phyloP scores from a whole-genome alignment of 2,888 invertebrate species.

The Listrodromus nycthemerus region DNA sequence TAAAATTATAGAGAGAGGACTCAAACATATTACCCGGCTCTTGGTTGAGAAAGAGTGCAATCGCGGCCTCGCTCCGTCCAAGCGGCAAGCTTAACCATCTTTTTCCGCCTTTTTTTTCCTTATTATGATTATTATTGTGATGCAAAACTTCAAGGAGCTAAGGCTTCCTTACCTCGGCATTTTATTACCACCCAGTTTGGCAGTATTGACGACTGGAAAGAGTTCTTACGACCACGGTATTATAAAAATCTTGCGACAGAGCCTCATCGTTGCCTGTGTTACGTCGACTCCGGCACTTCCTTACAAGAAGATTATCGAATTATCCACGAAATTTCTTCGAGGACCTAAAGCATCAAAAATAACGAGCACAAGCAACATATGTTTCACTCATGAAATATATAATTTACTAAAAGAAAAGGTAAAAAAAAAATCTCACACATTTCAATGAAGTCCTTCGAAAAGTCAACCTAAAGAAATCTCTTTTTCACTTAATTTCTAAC shows the following conservation, averaged over 20 bases:
- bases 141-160: constrained; percentile 61
- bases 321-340: background rate
- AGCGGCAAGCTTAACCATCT: constrained; percentile 44
- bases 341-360: background rate
- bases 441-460: constrained; percentile 39
- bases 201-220: background rate
- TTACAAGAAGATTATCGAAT: background rate
- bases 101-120: constrained; percentile 1
- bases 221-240: constrained; percentile 32
- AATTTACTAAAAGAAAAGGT: background rate
- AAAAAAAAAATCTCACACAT: constrained; percentile 19
- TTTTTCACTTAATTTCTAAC: constrained; percentile 75
- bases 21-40: constrained; percentile 55
- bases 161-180: constrained; percentile 44
- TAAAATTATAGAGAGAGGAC: constrained; percentile 51
- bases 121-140: constrained; percentile 11
- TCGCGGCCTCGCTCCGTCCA: constrained; percentile 22
- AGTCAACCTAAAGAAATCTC: constrained; percentile 34
- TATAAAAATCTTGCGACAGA: constrained; percentile 3
- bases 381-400: background rate
- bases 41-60: constrained; percentile 7
- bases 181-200: constrained; percentile 54
- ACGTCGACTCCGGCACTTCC: background rate
- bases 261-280: background rate
- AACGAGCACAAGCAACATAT: background rate